Evolutionary conservation across 2,797 vertebrate genomes (phyloP).

Genomic region (Cuculus canorus): DNA sequence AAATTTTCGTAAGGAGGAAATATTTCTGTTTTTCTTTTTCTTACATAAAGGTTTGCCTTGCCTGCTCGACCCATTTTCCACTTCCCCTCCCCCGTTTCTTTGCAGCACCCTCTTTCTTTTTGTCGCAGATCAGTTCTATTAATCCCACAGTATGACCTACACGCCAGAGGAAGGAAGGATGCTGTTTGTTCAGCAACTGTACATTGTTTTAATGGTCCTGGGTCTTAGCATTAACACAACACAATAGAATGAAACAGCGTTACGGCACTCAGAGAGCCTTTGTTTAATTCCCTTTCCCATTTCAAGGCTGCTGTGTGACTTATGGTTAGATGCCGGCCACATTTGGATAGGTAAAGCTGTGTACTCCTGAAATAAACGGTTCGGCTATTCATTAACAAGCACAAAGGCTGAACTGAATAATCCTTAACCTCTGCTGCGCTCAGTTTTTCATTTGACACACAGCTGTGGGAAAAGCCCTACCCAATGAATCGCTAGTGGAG

Average conservation of each 20-base stretch:
- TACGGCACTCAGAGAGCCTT: accelerated
- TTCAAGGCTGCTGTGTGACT: neutral
- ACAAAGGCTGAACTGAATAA: neutral
- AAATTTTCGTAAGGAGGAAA: neutral
- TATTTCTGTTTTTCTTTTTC: neutral
- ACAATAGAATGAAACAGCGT: neutral
- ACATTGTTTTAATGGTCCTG: neutral
- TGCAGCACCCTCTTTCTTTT: neutral
- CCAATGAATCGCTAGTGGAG: neutral
- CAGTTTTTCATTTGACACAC: neutral
- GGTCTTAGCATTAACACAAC: neutral
- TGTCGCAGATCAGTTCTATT: neutral
- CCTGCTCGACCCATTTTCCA: neutral
- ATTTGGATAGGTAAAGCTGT: neutral
- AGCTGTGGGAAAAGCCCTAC: neutral
- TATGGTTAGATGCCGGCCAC: neutral
- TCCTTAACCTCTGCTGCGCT: neutral
- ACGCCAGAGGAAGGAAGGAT: neutral
- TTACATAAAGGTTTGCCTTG: neutral
- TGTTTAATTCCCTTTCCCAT: neutral
- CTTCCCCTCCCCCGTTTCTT: neutral
- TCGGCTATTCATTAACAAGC: neutral
- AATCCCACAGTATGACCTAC: neutral
- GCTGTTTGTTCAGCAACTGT: neutral
- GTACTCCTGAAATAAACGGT: neutral